Percentiles rank a stretch among this genome's conserved stretches.
Evolutionary conservation across 2,888 invertebrate species (phyloP).

Genomic region (Anoplius nigerrimus): DNA sequence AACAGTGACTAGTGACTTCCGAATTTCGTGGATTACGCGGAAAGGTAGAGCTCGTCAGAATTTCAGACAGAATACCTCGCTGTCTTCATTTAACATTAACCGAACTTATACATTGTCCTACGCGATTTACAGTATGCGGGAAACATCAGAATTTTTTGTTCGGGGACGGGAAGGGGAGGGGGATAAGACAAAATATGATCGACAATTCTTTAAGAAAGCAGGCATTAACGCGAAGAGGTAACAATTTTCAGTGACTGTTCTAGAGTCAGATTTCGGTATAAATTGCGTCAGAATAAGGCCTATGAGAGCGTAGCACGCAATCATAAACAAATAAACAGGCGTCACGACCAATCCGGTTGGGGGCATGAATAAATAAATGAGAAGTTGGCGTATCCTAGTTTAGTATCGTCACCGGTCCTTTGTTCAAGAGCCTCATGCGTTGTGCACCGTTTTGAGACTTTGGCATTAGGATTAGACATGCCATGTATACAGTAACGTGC

Average conservation of each 20-base stretch:
- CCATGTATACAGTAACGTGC: slow-evolving; percentile 22
- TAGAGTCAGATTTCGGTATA: not conserved
- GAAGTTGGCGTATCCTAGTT: slow-evolving; percentile 23
- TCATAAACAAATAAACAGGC: slow-evolving; percentile 44
- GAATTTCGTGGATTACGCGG: slow-evolving; percentile 23
- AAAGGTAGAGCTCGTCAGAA: slow-evolving; percentile 25
- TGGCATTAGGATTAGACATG: slow-evolving; percentile 49
- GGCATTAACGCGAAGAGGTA: too few species aligned
- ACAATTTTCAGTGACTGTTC: too few species aligned
- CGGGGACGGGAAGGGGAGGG: too few species aligned
- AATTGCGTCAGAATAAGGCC: slow-evolving; percentile 15
- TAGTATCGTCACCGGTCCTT: slow-evolving; percentile 40
- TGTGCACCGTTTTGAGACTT: slow-evolving; percentile 34
- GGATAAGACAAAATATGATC: not conserved
- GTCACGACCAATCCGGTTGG: slow-evolving; percentile 9
- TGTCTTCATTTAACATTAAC: not conserved
- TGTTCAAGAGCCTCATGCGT: slow-evolving; percentile 37
- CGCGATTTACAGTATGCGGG: too few species aligned
- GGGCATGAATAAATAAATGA: slow-evolving; percentile 34
- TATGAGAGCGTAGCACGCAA: not conserved
- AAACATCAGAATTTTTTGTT: too few species aligned
- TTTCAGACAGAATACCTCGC: not conserved
- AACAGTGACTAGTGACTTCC: slow-evolving; percentile 36
- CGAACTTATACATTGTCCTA: too few species aligned
- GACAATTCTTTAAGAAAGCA: not conserved